Base-by-base conservation (phyloP, 2,888 invertebrate species). In the Scaptomyza polygonia region DNA sequence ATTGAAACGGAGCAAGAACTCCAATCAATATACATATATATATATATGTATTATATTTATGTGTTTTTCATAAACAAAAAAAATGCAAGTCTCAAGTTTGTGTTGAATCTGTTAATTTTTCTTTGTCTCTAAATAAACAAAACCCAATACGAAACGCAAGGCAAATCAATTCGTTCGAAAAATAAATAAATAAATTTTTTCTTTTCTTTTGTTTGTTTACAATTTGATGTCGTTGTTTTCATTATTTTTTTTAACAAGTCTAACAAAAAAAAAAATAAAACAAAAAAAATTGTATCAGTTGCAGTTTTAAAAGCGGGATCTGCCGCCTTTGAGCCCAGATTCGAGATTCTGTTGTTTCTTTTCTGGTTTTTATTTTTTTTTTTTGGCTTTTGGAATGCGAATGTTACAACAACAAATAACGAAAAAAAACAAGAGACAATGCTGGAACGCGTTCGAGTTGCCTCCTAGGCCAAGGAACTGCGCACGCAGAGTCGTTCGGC, bases 331-430 rank as follows among this genome's bases (percentile, higher is more conserved):
- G 30, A 34, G 48, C 27, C 44, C 39, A 52, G n/a, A 32, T 65
- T 32, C 39, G n/a, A n/a, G n/a, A n/a, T 5, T 9, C 30, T 51
- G 7, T 49, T 27, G 16, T 44, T 45, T 0, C 12, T 43, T 14
- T 18, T 44, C 40, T 57, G 18, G 36, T n/a, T 21, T 34, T 32
- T 21, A 3, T 49, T 18, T 12, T 12, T 62, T 54, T 61, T 63
- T 82, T 79, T 49, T n/a, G 49, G 36, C 53, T 59, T 79, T 72
- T 48, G 54, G 57, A 68, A 77, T 77, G 55, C 64, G 59, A 77
- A 79, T 51, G 65, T 43, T 44, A 42, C 43, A 64, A 61, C n/a
- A n/a, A n/a, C n/a, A 56, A 67, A 59, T 42, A 58, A 53, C 14
- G 56, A 42, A 45, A 58, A 42, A 45, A 52, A 53, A 64, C 18